Conservation (phyloP, 1,140 invertebrate species). For the Zaprionus africanus region DNA sequence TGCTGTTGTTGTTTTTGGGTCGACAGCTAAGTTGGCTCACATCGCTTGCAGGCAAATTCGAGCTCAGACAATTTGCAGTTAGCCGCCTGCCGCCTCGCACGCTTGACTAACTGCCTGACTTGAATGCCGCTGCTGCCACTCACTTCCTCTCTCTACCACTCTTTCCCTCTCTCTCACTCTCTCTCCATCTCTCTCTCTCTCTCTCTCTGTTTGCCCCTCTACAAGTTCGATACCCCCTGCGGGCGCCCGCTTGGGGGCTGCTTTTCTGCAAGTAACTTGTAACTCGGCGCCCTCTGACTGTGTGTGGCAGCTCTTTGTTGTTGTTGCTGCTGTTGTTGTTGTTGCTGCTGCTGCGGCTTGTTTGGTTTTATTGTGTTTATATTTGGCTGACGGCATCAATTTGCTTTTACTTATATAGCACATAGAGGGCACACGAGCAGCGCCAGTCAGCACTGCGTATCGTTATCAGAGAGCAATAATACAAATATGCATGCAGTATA, state of each 20-base stretch:
- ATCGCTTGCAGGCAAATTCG: slow-evolving; percentile 67
- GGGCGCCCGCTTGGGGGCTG: slow-evolving; percentile 3
- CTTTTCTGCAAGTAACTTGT: slow-evolving; percentile 40
- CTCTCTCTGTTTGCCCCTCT: neutral
- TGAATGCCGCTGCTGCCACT: slow-evolving; percentile 9
- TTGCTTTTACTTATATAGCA: slow-evolving; percentile 66
- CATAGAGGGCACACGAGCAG: slow-evolving; percentile 52
- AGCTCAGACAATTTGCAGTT: slow-evolving; percentile 78
- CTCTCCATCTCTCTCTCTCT: neutral
- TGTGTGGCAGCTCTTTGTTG: slow-evolving; percentile 21
- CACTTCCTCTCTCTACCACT: slow-evolving; percentile 26
- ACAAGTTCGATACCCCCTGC: slow-evolving; percentile 6
- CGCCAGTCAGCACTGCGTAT: slow-evolving; percentile 53
- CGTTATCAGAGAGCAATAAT: slow-evolving; percentile 75
- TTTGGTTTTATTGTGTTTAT: slow-evolving; percentile 83
- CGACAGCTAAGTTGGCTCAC: slow-evolving; percentile 19
- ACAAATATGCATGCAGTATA: slow-evolving; percentile 67
- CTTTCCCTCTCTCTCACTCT: neutral
- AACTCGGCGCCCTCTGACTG: slow-evolving; percentile 37
- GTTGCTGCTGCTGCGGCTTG: slow-evolving; percentile 74
- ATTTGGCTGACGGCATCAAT: slow-evolving; percentile 82
- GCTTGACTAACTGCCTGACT: slow-evolving; percentile 70
- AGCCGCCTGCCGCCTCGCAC: slow-evolving; percentile 54
- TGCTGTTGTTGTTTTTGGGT: slow-evolving; percentile 6
- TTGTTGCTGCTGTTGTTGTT: slow-evolving; percentile 31